These are phyloP conservation scores for Stenodera caucasica DNA, from an alignment of 2,888 invertebrate species.

Conservation along the genomic window DNA sequence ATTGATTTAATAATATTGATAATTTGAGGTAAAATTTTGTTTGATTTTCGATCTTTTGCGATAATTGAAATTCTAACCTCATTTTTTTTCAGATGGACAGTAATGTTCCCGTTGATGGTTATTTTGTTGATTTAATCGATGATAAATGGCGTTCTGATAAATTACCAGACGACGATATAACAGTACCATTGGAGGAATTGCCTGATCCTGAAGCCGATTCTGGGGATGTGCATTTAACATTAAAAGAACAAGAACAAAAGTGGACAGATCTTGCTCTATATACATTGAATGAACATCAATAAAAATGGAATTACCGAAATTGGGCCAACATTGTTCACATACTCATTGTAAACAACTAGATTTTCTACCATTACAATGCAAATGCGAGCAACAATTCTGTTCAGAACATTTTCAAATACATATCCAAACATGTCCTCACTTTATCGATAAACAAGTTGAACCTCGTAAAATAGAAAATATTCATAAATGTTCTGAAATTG, in stretches of 20 bases:
- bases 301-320: constrained; percentile 72
- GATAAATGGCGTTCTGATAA: constrained; percentile 85
- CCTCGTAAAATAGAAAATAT: constrained; percentile 44
- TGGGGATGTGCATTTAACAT: constrained; percentile 85
- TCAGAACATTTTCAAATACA: constrained; percentile 66
- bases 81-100: constrained; percentile 59
- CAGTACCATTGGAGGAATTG: constrained; percentile 82
- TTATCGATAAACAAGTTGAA: constrained; percentile 32
- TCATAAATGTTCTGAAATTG: constrained; percentile 61
- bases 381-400: constrained; percentile 67
- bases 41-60: constrained; percentile 1
- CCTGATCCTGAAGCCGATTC: constrained; percentile 93
- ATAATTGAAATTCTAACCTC: constrained; percentile 9
- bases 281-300: constrained; percentile 59
- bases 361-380: constrained; percentile 71
- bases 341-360: constrained; percentile 68
- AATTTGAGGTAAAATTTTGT: neutral
- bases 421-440: constrained; percentile 58
- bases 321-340: constrained; percentile 68
- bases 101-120: constrained; percentile 73
- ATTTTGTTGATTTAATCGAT: constrained; percentile 78
- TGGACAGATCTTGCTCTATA: constrained; percentile 62
- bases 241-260: constrained; percentile 82
- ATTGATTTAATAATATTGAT: neutral
- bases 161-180: constrained; percentile 81